Evolutionary conservation across 2,888 invertebrate species (phyloP).

Genomic region (Dione juno): DNA sequence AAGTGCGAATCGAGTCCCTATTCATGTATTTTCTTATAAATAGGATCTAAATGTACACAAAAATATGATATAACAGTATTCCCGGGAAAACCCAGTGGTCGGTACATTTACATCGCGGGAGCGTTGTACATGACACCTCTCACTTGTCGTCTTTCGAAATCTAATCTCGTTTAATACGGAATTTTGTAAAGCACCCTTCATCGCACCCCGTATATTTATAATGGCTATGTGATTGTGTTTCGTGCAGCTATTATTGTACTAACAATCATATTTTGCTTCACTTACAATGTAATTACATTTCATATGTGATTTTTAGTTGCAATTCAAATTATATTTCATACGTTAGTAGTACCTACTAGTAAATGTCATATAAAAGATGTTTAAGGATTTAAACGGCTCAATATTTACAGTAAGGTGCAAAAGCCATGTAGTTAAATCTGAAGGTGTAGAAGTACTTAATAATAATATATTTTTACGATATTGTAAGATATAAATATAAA

Average conservation of each 20-base stretch:
- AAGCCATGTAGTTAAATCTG: constrained; percentile 56
- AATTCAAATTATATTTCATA: too few relatives aligned
- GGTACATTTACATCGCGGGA: constrained; percentile 26
- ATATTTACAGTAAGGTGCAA: neutral
- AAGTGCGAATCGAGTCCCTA: too few relatives aligned
- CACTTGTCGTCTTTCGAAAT: constrained; percentile 66
- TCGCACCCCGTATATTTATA: constrained; percentile 42
- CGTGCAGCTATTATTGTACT: neutral
- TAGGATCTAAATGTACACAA: neutral
- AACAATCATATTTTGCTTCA: constrained; percentile 3
- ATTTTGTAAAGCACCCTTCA: constrained; percentile 47
- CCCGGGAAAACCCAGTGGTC: neutral
- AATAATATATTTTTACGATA: constrained; percentile 72
- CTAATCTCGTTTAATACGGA: constrained; percentile 57
- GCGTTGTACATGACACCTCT: constrained; percentile 64
- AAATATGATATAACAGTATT: constrained; percentile 7
- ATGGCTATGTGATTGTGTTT: constrained; percentile 33
- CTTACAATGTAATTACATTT: neutral
- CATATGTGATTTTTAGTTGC: neutral
- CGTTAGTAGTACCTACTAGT: too few relatives aligned
- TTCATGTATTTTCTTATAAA: neutral
- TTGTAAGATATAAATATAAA: constrained; percentile 73
- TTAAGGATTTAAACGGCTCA: neutral
- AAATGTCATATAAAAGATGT: too few relatives aligned
- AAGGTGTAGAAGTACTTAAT: constrained; percentile 53